Percentiles rank a stretch among this genome's conserved stretches.
These are phyloP conservation scores for Nomada ruficornis DNA, from an alignment of 2,888 invertebrate species.

Conservation along the genomic window DNA sequence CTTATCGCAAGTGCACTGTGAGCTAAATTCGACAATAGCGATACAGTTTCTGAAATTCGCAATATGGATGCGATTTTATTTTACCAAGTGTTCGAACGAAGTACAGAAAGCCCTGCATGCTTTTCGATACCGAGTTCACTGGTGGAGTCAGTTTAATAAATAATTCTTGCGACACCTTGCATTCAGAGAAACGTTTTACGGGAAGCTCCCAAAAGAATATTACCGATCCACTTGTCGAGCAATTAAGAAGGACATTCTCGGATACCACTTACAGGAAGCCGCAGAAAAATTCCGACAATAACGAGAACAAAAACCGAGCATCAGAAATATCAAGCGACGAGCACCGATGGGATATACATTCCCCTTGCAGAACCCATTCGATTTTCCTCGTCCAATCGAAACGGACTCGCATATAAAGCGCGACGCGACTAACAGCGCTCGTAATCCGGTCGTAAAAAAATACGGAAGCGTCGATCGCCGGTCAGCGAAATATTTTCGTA, in stretches of 20 bases:
- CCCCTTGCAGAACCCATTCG: not conserved
- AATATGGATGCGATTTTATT: not conserved
- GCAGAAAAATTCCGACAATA: too few relatives aligned
- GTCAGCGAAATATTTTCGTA: constrained; percentile 53
- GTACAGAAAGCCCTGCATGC: not conserved
- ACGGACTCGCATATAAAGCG: constrained; percentile 2
- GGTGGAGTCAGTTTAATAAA: too few relatives aligned
- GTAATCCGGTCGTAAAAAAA: constrained; percentile 20
- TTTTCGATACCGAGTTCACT: too few relatives aligned
- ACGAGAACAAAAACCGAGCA: too few relatives aligned
- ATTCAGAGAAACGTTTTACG: not conserved
- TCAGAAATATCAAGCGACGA: too few relatives aligned
- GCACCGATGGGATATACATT: too few relatives aligned
- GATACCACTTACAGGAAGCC: too few relatives aligned
- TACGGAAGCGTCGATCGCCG: constrained; percentile 38
- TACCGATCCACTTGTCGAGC: not conserved
- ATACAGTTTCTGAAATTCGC: too few relatives aligned
- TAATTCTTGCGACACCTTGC: not conserved
- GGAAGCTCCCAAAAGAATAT: not conserved
- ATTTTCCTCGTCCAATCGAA: constrained; percentile 8
- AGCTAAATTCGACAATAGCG: too few relatives aligned
- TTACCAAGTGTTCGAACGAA: not conserved
- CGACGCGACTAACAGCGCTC: constrained; percentile 1
- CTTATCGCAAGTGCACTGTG: too few relatives aligned
- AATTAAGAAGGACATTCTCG: too few relatives aligned